Percentiles rank a stretch among this genome's conserved stretches.
phyloP scores from a whole-genome alignment of 1,140 invertebrate species.

The Drosophila willistoni region DNA sequence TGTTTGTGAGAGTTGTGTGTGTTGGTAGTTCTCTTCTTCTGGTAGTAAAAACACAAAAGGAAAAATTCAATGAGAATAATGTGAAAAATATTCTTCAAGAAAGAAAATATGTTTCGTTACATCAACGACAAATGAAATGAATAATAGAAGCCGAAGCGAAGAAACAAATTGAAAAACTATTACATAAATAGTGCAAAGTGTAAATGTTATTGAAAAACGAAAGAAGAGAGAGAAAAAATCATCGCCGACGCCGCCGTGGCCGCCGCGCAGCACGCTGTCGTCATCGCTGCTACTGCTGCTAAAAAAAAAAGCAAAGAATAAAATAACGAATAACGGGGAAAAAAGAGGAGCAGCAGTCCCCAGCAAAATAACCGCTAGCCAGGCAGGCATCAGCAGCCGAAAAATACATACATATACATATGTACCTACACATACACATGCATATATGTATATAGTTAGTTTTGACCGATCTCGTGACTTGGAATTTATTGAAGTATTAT shows the following conservation, averaged over 20 bases:
- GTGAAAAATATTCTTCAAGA: conserved; percentile 59
- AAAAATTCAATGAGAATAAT: conserved; percentile 62
- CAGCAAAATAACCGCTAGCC: conserved; percentile 20
- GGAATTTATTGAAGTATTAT: conserved; percentile 54
- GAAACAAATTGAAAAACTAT: conserved; percentile 72
- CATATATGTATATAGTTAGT: conserved; percentile 34
- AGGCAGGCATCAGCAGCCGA: conserved; percentile 22
- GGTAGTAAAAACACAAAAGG: conserved; percentile 71
- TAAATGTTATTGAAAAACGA: conserved; percentile 75
- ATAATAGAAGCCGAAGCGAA: conserved; percentile 43
- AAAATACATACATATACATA: conserved; percentile 42
- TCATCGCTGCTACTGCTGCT: conserved; percentile 58
- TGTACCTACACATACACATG: neutral
- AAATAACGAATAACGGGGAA: conserved; percentile 41
- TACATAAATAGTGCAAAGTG: conserved; percentile 80
- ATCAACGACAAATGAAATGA: conserved; percentile 41
- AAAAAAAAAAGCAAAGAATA: conserved; percentile 38
- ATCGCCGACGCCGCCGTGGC: conserved; percentile 70
- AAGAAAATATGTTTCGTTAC: conserved; percentile 33
- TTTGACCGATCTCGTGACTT: conserved; percentile 57
- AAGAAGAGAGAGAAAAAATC: conserved; percentile 61
- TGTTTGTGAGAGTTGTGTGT: conserved; percentile 46
- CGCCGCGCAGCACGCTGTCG: conserved; percentile 71
- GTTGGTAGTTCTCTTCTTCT: conserved; percentile 57
- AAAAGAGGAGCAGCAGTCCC: conserved; percentile 53